These are phyloP conservation scores for Chanos chanos DNA, from an alignment of 2,797 vertebrate genomes.

Conservation along the genomic window DNA sequence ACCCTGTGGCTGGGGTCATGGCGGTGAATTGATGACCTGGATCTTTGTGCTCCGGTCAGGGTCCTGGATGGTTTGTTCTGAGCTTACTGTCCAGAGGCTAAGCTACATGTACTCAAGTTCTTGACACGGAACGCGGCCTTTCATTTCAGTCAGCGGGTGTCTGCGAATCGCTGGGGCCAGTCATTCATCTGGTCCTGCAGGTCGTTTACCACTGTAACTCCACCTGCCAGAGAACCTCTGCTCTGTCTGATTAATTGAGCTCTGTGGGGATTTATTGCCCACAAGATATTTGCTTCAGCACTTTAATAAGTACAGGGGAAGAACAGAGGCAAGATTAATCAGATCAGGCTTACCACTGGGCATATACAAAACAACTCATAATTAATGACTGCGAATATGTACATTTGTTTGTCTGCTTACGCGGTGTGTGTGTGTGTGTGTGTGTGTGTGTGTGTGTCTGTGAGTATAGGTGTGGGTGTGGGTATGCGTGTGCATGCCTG, in stretches of 20 bases:
- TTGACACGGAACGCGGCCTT: conserved; percentile 42
- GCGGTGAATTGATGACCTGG: conserved; percentile 57
- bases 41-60: conserved; percentile 25
- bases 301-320: conserved; percentile 77
- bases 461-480: conserved; percentile 21
- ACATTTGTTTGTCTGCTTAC: conserved; percentile 69
- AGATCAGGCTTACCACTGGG: conserved; percentile 56
- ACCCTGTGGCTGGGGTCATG: conserved; percentile 41
- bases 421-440: conserved; percentile 34
- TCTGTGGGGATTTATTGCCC: conserved; percentile 76
- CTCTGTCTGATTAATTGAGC: conserved; percentile 78
- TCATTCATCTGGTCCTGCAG: conserved; percentile 69
- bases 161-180: no score
- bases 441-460: conserved; percentile 12
- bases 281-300: conserved; percentile 78
- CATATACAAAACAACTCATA: conserved; percentile 62
- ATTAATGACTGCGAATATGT: conserved; percentile 79
- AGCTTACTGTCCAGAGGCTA: conserved; percentile 51
- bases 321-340: conserved; percentile 73
- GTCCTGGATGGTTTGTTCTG: conserved; percentile 29
- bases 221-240: conserved; percentile 66
- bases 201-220: conserved; percentile 74
- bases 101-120: not conserved
- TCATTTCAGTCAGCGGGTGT: no score
- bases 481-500: conserved; percentile 38